Conservation (phyloP, 2,888 invertebrate species). For the Pristionchus mayeri region DNA sequence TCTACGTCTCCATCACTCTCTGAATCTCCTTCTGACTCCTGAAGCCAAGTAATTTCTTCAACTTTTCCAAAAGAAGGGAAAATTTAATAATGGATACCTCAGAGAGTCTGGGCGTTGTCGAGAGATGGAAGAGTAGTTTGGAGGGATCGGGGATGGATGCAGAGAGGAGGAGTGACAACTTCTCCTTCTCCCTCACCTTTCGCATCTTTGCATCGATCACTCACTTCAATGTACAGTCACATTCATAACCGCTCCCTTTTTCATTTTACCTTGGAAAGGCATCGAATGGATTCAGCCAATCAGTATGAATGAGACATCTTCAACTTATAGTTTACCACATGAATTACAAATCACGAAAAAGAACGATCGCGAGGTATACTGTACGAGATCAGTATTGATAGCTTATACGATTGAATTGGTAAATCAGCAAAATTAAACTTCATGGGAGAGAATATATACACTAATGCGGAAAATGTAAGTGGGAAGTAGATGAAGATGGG, state of each 20-base stretch:
- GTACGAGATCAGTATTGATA: slow-evolving; percentile 23
- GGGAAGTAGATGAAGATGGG: neutral
- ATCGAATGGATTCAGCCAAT: slow-evolving; percentile 12
- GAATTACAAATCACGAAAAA: neutral
- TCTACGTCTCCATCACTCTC: neutral
- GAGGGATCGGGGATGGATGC: slow-evolving; percentile 43
- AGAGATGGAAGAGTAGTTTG: slow-evolving; percentile 31
- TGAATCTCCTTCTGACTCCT: neutral
- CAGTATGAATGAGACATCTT: neutral
- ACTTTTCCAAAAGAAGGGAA: too few relatives aligned
- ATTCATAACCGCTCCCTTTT: too few relatives aligned
- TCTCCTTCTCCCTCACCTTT: slow-evolving; percentile 29
- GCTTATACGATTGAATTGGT: neutral
- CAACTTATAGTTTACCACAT: slow-evolving; percentile 27
- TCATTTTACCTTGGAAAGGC: too few relatives aligned
- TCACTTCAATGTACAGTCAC: too few relatives aligned
- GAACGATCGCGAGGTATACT: neutral
- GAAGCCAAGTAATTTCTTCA: neutral
- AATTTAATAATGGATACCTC: too few relatives aligned
- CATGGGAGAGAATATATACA: neutral
- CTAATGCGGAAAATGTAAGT: neutral
- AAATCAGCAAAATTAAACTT: neutral
- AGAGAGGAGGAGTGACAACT: slow-evolving; percentile 26
- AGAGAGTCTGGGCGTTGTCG: slow-evolving; percentile 12
- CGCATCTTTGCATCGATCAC: neutral